These are phyloP conservation scores for Orthosia gracilis DNA, from an alignment of 2,888 invertebrate genomes.

Conservation along the genomic window DNA sequence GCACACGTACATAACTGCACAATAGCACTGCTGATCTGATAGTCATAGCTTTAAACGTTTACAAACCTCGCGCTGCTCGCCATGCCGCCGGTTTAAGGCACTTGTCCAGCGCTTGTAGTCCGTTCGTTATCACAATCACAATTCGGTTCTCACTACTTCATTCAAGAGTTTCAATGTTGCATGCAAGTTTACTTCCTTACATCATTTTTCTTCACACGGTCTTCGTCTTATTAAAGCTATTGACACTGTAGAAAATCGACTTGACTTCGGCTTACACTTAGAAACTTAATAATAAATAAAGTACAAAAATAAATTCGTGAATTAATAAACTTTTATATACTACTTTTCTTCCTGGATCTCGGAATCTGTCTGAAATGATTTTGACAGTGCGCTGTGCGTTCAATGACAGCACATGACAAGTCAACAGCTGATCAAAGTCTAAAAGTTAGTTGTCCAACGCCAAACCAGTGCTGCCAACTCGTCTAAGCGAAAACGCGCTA, in stretches of 20 bases:
- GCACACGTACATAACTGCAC: background rate
- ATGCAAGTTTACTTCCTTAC: conserved; percentile 53
- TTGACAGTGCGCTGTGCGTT: background rate
- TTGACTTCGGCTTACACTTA: conserved; percentile 8
- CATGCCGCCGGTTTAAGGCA: conserved; percentile 59
- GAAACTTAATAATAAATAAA: conserved; percentile 29
- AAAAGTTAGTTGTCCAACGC: background rate
- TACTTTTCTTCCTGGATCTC: background rate
- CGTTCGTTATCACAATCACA: conserved; percentile 35
- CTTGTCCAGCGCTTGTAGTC: conserved; percentile 31
- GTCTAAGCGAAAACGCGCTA: too few relatives aligned
- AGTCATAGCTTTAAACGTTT: background rate
- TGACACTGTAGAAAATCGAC: background rate
- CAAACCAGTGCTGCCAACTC: too few relatives aligned
- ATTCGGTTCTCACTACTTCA: conserved; percentile 26
- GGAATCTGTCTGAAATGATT: conserved; percentile 4
- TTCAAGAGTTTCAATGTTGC: conserved; percentile 37
- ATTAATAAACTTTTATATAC: background rate
- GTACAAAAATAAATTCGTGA: conserved; percentile 31
- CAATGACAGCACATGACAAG: conserved; percentile 15
- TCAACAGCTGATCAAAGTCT: conserved; percentile 49
- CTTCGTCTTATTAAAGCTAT: background rate
- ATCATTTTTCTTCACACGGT: conserved; percentile 48
- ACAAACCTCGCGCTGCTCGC: conserved; percentile 70
- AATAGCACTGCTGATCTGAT: background rate